These are phyloP conservation scores for Leptosomus discolor DNA, from an alignment of 2,113 vertebrate species.

Conservation along the genomic window DNA sequence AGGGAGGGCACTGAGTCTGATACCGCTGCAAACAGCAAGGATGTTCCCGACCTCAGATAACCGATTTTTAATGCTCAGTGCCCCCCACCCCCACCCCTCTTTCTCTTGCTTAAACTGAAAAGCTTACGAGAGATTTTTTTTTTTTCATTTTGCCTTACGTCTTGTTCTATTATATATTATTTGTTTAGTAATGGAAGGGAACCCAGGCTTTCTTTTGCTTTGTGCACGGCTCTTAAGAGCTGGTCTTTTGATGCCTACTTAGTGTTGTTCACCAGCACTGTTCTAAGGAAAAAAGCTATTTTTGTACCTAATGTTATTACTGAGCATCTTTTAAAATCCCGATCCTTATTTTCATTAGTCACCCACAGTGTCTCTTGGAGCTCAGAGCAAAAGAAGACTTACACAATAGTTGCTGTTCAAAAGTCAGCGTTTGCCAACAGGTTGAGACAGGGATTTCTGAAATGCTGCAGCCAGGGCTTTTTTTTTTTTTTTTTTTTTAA, in stretches of 20 bases:
- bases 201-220: background rate
- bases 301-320: background rate
- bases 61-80: background rate
- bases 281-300: background rate
- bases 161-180: background rate
- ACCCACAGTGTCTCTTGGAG: background rate
- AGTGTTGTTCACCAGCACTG: background rate
- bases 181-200: background rate
- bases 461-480: background rate
- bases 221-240: background rate
- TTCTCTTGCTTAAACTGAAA: background rate
- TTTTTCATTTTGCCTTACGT: background rate
- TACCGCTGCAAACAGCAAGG: background rate
- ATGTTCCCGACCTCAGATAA: background rate
- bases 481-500: background rate
- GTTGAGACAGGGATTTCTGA: constrained; percentile 20
- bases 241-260: background rate
- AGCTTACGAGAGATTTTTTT: background rate
- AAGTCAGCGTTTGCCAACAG: constrained; percentile 32
- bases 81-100: fast-evolving
- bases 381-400: background rate
- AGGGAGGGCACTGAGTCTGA: background rate
- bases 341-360: background rate
- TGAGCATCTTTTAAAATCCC: background rate
- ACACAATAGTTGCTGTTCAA: background rate